Percentiles rank a stretch among this genome's conserved stretches.
Evolutionary conservation across 2,888 invertebrate species (phyloP).

Genomic region (Diloba caeruleocephala): DNA sequence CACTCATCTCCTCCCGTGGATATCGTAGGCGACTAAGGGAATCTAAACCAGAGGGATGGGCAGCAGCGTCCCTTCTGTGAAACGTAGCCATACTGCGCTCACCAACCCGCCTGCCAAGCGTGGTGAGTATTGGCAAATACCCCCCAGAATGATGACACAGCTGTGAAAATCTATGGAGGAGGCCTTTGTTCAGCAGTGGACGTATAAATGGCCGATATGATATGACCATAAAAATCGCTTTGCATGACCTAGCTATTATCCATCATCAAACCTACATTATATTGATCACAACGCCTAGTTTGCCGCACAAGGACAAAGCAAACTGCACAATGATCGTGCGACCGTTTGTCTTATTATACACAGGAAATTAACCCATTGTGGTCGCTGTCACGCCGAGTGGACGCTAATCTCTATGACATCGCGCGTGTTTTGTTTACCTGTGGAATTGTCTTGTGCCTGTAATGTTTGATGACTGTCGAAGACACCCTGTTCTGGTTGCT

Average conservation of each 20-base stretch:
- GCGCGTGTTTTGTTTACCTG: constrained; percentile 18
- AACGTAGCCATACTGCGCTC: too few species aligned
- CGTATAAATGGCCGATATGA: too few species aligned
- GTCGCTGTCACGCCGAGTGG: constrained; percentile 5
- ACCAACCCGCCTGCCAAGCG: too few species aligned
- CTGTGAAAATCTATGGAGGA: too few species aligned
- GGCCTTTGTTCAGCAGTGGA: too few species aligned
- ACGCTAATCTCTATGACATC: constrained; percentile 20
- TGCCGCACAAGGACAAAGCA: constrained; percentile 34
- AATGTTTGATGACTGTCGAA: constrained; percentile 5
- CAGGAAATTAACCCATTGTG: constrained; percentile 51
- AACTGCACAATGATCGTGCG: constrained; percentile 35
- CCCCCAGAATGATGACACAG: too few species aligned
- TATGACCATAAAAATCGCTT: too few species aligned
- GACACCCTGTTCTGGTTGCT: background rate
- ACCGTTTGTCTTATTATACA: constrained; percentile 34
- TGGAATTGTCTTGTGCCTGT: background rate
- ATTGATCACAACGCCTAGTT: constrained; percentile 18
- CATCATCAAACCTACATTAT: constrained; percentile 9
- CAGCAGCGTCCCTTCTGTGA: too few species aligned
- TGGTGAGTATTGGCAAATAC: too few species aligned
- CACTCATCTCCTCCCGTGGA: too few species aligned
- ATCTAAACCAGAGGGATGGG: too few species aligned
- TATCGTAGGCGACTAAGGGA: too few species aligned
- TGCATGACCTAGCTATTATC: background rate